phyloP scores from a whole-genome alignment of 2,888 invertebrate genomes.

The Trachelus troglodyta region DNA sequence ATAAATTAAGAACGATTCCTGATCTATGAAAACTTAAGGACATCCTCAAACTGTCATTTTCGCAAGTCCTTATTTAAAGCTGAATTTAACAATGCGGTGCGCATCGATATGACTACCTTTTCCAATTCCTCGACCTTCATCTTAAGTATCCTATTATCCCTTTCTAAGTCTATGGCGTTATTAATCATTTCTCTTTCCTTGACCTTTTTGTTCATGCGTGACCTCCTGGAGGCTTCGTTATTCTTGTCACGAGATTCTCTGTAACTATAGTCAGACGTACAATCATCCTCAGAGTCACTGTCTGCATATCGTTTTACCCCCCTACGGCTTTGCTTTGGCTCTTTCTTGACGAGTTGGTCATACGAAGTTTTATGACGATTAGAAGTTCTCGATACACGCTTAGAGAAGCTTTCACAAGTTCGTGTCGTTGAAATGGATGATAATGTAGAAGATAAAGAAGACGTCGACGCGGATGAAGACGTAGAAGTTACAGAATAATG shows the following conservation, averaged over 20 bases:
- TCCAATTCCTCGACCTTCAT: constrained; percentile 77
- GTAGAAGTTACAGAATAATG: not conserved
- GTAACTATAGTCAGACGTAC: constrained; percentile 69
- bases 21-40: not conserved
- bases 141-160: constrained; percentile 73
- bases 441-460: constrained; percentile 16
- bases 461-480: not conserved
- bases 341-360: not conserved
- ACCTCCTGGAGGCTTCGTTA: constrained; percentile 82
- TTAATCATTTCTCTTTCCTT: constrained; percentile 71
- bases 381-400: not conserved
- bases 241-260: constrained; percentile 80
- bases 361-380: not conserved
- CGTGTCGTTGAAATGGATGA: not conserved
- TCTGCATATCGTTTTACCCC: constrained; percentile 37
- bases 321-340: constrained; percentile 14
- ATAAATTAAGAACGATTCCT: not conserved
- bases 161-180: constrained; percentile 70
- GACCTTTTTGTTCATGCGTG: constrained; percentile 77
- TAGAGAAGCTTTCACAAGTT: not conserved
- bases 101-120: constrained; percentile 74
- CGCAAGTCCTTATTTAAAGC: constrained; percentile 69
- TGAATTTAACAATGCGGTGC: constrained; percentile 74
- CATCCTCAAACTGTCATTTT: not conserved
- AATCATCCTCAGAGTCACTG: constrained; percentile 38